Conservation (phyloP, 2,113 vertebrate genomes). For the Thamnaconus septentrionalis region DNA sequence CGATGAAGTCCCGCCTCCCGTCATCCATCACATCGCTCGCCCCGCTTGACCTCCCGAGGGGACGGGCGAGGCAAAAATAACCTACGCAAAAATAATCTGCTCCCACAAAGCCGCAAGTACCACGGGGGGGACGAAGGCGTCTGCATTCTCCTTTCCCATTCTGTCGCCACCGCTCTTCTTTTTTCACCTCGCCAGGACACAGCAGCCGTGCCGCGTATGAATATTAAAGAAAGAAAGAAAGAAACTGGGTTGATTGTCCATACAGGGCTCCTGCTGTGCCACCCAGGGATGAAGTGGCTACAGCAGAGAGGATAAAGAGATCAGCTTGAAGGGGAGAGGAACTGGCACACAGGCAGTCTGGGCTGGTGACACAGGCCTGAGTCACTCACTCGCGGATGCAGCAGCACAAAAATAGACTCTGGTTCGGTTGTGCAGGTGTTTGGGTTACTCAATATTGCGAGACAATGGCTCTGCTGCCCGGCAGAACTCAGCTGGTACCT, state of each 20-base stretch:
- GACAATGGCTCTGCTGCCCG: constrained; percentile 1
- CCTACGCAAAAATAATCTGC: constrained; percentile 2
- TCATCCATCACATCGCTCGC: background rate
- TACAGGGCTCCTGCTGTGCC: constrained; percentile 17
- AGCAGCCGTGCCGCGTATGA: too few species aligned
- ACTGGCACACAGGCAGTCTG: constrained; percentile 5
- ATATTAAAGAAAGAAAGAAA: background rate
- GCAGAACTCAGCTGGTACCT: constrained; percentile 12
- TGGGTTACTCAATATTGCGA: constrained; percentile 16
- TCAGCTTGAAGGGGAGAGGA: constrained; percentile 17
- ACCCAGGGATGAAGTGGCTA: constrained; percentile 5
- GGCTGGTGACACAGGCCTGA: constrained; percentile 15
- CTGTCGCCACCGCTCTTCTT: background rate
- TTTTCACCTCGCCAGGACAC: background rate
- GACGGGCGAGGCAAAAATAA: constrained; percentile 33
- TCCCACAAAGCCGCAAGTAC: constrained; percentile 15
- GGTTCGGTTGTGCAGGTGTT: constrained; percentile 1
- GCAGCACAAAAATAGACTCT: constrained; percentile 10
- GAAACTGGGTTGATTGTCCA: constrained; percentile 1
- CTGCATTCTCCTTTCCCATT: constrained; percentile 5
- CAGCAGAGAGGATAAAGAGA: constrained; percentile 28
- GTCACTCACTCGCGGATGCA: constrained; percentile 11
- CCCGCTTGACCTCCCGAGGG: constrained; percentile 12
- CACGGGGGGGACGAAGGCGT: background rate
- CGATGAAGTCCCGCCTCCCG: background rate